phyloP scores from a whole-genome alignment of 2,888 invertebrate genomes.

The Dryobotodes eremita region DNA sequence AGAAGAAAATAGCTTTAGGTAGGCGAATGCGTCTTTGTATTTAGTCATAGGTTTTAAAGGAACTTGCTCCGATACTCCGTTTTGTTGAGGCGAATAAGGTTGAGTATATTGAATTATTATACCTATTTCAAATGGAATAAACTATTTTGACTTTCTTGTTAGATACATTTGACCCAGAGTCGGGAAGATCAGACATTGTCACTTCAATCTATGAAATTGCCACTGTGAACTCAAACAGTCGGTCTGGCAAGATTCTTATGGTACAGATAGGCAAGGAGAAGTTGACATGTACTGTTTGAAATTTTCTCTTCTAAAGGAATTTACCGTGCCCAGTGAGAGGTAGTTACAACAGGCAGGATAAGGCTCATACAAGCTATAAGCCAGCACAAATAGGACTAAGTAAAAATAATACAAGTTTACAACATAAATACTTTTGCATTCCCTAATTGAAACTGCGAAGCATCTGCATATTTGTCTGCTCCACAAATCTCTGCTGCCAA shows the following conservation, averaged over 20 bases:
- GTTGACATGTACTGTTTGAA: neutral
- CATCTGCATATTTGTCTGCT: constrained; percentile 20
- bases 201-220: neutral
- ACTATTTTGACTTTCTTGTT: constrained; percentile 7
- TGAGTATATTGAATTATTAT: no score
- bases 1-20: neutral
- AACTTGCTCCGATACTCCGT: no score
- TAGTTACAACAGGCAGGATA: no score
- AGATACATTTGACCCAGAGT: constrained; percentile 18
- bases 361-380: neutral
- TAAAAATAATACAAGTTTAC: neutral
- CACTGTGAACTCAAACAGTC: neutral
- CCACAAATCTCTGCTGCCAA: constrained; percentile 45
- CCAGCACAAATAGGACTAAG: neutral
- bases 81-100: no score
- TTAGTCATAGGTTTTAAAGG: neutral
- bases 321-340: no score
- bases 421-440: neutral
- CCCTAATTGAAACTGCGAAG: constrained; percentile 1
- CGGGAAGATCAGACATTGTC: neutral
- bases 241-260: no score
- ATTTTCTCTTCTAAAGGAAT: neutral
- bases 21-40: neutral
- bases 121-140: no score
- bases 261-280: no score